A percentile compares a stretch with the other conserved stretches of the same genome.
Evolutionary conservation across 2,888 invertebrate genomes (phyloP).

Genomic region (Andricus quercusramuli): DNA sequence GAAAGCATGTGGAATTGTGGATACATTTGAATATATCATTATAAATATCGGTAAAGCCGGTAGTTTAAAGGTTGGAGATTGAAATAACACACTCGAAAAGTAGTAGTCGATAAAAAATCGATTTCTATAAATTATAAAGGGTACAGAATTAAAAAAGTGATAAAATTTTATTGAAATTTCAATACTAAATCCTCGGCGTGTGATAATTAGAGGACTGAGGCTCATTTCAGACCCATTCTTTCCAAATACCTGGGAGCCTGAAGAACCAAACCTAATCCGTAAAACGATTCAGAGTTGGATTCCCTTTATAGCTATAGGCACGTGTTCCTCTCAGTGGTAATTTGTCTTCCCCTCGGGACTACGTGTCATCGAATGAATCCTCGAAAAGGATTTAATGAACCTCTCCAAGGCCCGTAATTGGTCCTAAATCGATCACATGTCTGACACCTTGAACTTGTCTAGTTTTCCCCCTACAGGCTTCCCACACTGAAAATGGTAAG

Average conservation of each 20-base stretch:
- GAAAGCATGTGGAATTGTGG: constrained; percentile 2
- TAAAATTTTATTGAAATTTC: neutral
- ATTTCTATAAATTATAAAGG: neutral
- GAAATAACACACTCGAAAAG: neutral
- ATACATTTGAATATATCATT: constrained; percentile 10
- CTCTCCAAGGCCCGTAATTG: constrained; percentile 21
- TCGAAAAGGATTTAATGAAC: constrained; percentile 40
- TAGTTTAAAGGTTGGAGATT: neutral
- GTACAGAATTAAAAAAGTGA: neutral
- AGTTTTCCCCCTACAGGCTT: constrained; percentile 10
- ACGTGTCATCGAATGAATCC: constrained; percentile 9
- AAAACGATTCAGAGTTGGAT: constrained; percentile 1
- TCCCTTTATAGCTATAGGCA: neutral
- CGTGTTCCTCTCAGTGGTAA: neutral
- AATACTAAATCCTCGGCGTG: neutral
- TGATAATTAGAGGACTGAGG: neutral
- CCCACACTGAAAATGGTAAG: constrained; percentile 31
- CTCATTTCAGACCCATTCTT: constrained; percentile 1
- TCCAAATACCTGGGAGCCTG: neutral
- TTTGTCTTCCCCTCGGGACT: neutral
- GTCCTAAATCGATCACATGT: constrained; percentile 39
- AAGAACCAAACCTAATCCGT: neutral
- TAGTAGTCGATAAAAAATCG: neutral
- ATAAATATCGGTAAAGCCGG: neutral
- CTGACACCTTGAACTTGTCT: constrained; percentile 37